Conservation (phyloP, 1,140 invertebrate species). For the Philopotamus ludificatus region DNA sequence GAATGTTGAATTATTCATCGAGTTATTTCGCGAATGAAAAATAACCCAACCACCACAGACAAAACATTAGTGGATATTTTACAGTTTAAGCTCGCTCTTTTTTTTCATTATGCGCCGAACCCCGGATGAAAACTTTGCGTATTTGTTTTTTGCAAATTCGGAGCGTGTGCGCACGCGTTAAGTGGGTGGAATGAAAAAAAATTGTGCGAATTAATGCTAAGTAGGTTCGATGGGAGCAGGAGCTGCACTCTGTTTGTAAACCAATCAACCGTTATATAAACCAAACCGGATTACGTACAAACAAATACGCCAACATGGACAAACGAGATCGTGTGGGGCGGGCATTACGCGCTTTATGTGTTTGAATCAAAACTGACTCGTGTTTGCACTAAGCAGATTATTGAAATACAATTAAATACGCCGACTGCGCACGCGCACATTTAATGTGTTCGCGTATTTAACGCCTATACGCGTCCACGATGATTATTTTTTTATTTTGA, state of each 20-base stretch:
- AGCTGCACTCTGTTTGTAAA: slow-evolving; percentile 9
- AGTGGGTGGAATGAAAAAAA: not conserved
- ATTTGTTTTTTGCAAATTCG: not conserved
- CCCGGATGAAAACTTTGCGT: no score
- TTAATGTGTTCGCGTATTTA: no score
- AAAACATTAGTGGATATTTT: no score
- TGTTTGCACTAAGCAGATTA: slow-evolving; percentile 7
- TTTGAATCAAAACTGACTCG: slow-evolving; percentile 10
- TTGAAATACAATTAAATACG: slow-evolving; percentile 1
- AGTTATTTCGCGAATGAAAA: no score
- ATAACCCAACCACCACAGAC: no score
- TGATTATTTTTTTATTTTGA: no score
- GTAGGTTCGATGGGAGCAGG: not conserved
- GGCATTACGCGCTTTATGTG: not conserved
- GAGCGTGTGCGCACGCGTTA: not conserved
- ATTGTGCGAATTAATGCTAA: not conserved
- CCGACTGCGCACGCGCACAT: not conserved
- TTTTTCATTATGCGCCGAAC: no score
- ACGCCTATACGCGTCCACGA: no score
- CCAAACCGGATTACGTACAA: slow-evolving; percentile 9
- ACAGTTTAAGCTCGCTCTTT: no score
- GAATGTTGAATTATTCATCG: no score
- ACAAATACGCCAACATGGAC: slow-evolving; percentile 9
- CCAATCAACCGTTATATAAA: slow-evolving; percentile 13
- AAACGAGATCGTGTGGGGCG: slow-evolving; percentile 4